Percentiles rank a stretch among this genome's conserved stretches.
phyloP scores from a whole-genome alignment of 2,113 vertebrate genomes.

The Lophotis ruficrista region DNA sequence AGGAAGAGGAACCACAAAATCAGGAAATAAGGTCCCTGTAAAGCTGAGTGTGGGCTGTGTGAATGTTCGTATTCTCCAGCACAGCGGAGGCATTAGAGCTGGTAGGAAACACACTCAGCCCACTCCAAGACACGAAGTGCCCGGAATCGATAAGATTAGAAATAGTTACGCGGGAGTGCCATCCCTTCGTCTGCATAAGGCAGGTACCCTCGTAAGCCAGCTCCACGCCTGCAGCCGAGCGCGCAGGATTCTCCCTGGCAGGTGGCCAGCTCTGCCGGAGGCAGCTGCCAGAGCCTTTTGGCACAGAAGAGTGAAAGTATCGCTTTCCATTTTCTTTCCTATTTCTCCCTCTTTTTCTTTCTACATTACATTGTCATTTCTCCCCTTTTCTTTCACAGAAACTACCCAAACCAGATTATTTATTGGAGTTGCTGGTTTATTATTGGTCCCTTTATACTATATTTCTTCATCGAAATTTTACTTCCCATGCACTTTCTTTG shows the following conservation, averaged over 20 bases:
- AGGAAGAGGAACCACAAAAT: background rate
- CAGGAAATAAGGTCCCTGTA: background rate
- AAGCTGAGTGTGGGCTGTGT: background rate
- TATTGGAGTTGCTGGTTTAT: background rate
- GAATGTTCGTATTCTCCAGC: background rate
- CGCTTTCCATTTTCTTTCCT: background rate
- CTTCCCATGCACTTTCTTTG: background rate
- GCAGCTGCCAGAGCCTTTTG: background rate
- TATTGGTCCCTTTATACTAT: background rate
- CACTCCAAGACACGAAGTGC: background rate
- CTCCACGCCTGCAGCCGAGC: background rate
- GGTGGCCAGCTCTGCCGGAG: background rate
- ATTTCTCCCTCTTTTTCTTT: background rate
- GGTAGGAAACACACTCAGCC: background rate
- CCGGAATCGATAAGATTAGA: background rate
- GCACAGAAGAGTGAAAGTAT: background rate
- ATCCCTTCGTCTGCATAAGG: background rate
- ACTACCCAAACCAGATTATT: background rate
- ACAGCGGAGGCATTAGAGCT: background rate
- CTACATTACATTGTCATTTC: background rate
- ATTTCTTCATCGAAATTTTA: background rate
- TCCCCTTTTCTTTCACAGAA: background rate
- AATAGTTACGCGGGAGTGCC: background rate
- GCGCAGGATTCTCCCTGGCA: background rate
- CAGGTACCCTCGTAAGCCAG: background rate